phyloP scores from a whole-genome alignment of 2,888 invertebrate genomes.

The Tiliacea citrago region DNA sequence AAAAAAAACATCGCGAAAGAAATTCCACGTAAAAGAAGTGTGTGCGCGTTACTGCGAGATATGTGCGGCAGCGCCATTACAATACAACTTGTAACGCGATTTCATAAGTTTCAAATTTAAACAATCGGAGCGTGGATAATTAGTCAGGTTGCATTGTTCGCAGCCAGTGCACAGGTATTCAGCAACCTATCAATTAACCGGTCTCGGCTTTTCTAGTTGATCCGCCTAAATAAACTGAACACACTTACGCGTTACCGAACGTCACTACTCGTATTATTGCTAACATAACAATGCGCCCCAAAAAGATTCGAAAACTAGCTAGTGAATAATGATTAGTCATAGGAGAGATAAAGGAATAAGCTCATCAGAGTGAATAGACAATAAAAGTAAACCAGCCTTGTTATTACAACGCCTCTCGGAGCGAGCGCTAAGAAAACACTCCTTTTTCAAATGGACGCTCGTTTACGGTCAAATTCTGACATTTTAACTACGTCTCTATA shows the following conservation, averaged over 20 bases:
- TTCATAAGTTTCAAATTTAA: constrained; percentile 89
- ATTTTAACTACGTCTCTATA: constrained; percentile 87
- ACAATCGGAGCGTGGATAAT: constrained; percentile 88
- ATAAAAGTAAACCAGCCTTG: constrained; percentile 83
- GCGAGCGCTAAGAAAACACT: constrained; percentile 87
- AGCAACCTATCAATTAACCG: constrained; percentile 85
- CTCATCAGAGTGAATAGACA: constrained; percentile 88
- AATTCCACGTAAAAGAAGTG: constrained; percentile 84
- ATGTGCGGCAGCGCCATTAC: constrained; percentile 77
- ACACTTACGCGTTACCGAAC: constrained; percentile 63
- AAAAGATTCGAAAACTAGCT: constrained; percentile 69
- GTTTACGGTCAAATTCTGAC: constrained; percentile 88
- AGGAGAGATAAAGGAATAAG: constrained; percentile 84
- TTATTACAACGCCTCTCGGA: constrained; percentile 80
- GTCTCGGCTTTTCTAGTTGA: constrained; percentile 77
- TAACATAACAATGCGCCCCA: constrained; percentile 82
- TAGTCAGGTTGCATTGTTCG: constrained; percentile 85
- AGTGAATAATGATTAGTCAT: constrained; percentile 85
- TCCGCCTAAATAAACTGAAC: constrained; percentile 85
- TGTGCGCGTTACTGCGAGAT: constrained; percentile 65
- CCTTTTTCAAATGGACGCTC: constrained; percentile 85
- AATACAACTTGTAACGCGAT: constrained; percentile 80
- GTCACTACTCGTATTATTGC: constrained; percentile 75
- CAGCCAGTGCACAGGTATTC: constrained; percentile 87
- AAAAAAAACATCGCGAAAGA: constrained; percentile 82